These are phyloP conservation scores for Sebastes ruberrimus DNA, from an alignment of 2,797 vertebrate species.

Conservation along the genomic window DNA sequence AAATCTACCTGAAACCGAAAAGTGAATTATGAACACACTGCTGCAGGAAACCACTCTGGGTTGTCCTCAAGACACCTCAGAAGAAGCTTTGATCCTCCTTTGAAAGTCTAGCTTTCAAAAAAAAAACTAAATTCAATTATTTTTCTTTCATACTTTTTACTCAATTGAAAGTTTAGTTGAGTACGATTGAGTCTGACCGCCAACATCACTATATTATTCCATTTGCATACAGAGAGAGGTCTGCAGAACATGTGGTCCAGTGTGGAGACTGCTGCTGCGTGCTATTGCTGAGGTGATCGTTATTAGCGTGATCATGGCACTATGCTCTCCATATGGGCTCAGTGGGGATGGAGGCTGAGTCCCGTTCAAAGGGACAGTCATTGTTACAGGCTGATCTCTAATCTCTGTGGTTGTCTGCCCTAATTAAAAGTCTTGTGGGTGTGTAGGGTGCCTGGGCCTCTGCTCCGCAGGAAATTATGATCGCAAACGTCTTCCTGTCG, in stretches of 20 bases:
- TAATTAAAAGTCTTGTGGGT: slow-evolving; percentile 98
- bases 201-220: background rate
- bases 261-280: slow-evolving; percentile 49
- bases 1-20: slow-evolving; percentile 67
- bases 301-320: slow-evolving; percentile 80
- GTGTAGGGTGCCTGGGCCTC: slow-evolving; percentile 85
- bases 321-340: slow-evolving; percentile 83
- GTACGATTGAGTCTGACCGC: slow-evolving; percentile 1
- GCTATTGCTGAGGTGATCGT: slow-evolving; percentile 70
- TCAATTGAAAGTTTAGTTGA: slow-evolving; percentile 11
- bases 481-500: slow-evolving; percentile 99
- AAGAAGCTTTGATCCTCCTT: slow-evolving; percentile 45
- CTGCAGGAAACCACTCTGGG: slow-evolving; percentile 33
- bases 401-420: slow-evolving; percentile 98
- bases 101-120: background rate
- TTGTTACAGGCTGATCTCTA: slow-evolving; percentile 96
- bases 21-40: slow-evolving; percentile 34
- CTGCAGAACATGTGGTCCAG: slow-evolving; percentile 48
- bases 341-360: slow-evolving; percentile 87
- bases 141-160: background rate
- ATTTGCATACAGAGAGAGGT: slow-evolving; percentile 23
- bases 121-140: background rate
- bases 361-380: slow-evolving; percentile 96
- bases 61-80: slow-evolving; percentile 17
- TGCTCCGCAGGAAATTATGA: slow-evolving; percentile 99